Evolutionary conservation across 1,140 invertebrate genomes (phyloP), one percentile per base, ranked within the genome.

Genomic region (Philotrypesis tridentata): DNA sequence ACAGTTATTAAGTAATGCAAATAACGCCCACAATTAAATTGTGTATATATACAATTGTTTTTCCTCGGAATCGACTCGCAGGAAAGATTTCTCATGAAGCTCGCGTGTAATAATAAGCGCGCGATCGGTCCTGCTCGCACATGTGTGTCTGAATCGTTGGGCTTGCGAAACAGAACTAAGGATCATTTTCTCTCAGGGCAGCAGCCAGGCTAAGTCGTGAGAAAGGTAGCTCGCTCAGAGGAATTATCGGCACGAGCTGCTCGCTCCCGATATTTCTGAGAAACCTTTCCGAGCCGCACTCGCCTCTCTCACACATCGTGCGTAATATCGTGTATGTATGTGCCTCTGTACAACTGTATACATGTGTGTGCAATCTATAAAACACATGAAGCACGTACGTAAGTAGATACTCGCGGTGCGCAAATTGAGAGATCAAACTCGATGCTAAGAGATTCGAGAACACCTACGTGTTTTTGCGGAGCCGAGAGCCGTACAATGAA

Each of bases 351-450:
- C n/a, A n/a, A n/a, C n/a, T n/a, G n/a, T n/a, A n/a, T n/a, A n/a
- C n/a, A n/a, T n/a, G n/a, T n/a, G n/a, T n/a, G n/a, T n/a, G n/a
- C n/a, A n/a, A n/a, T n/a, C n/a, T 23, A 71, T 43, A 71, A 5
- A 23, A 33, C 65, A 12, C 65, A 68, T 29, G 29, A 14, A 37
- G 33, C 33, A 55, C 7, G 48, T 7, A n/a, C n/a, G 48, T 55
- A n/a, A 7, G 48, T 55, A 55, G 48, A 43, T n/a, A 40, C 27
- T 37, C 14, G 7, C 12, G 27, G 14, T 2, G 21, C 21, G 48
- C 8, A 70, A 67, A 79, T 79, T 79, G 29, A 79, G 77, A 79
- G 67, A 79, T 79, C 77, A 79, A 79, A 29, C 31, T 55, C 6
- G 48, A 17, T n/a, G 48, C 48, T 4, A 5, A 55, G 21, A 68